These are phyloP conservation scores for Halichoerus grypus DNA, from an alignment of 2,113 vertebrate species.

Conservation along the genomic window DNA sequence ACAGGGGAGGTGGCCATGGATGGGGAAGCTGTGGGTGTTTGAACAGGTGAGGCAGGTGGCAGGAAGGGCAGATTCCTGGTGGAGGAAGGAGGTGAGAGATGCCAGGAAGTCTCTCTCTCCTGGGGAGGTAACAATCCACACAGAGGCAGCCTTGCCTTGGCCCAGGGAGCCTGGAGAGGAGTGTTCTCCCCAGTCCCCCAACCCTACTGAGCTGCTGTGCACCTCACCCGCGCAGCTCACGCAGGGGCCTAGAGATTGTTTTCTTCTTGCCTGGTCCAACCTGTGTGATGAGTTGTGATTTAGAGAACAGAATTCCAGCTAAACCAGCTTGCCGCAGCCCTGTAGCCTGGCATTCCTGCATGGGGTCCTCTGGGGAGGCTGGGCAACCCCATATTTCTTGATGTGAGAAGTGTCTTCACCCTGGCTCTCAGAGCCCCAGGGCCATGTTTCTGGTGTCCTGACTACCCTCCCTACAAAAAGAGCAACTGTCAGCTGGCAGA, in stretches of 20 bases:
- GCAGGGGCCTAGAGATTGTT: background rate
- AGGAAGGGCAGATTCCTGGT: background rate
- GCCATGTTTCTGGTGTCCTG: background rate
- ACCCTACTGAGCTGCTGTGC: too few relatives aligned
- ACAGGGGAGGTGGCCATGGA: background rate
- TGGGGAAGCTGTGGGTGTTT: background rate
- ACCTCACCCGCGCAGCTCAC: fast-evolving
- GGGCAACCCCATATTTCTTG: background rate
- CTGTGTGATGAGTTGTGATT: background rate
- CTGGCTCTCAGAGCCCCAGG: background rate
- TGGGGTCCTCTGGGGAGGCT: background rate
- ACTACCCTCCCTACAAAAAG: background rate
- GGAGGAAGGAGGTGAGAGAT: background rate
- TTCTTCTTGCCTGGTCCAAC: background rate
- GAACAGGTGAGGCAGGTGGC: background rate
- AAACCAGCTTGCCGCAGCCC: background rate
- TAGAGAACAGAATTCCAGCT: background rate
- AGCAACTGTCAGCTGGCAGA: too few relatives aligned
- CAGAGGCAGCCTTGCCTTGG: too few relatives aligned
- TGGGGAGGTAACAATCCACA: background rate
- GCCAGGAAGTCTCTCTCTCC: background rate
- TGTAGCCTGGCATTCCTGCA: fast-evolving
- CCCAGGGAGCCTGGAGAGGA: background rate
- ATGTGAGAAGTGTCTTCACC: background rate
- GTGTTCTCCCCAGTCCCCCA: background rate